Evolutionary conservation across 2,113 vertebrate species (phyloP), one percentile per base, ranked within the genome.

Genomic region (Ondatra zibethicus): DNA sequence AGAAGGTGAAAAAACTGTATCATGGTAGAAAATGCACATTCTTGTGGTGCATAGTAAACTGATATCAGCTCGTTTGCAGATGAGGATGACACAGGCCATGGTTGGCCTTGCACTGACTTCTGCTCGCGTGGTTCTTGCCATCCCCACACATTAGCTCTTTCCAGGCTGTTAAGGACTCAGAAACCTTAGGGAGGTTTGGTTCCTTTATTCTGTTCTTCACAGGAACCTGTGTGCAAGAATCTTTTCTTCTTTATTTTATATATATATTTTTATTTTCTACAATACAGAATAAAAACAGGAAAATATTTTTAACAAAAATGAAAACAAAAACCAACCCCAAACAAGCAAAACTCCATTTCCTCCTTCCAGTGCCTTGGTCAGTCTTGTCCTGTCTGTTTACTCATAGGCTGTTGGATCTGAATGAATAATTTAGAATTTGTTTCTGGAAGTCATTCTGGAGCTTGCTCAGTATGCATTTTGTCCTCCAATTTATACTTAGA

Each of bases 371-470:
- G 55, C 5, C 55, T 55, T 1, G 55, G 17, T 21, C 55, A 58
- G 55, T 58, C 55, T 58, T 58, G 55, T 58, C 55, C 55, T 58
- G 1, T 58, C 55, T 58, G 17, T 21, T 89, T 16, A 17, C 2
- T 6, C n/a, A 76, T 61, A 42, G 13, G 39, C 78, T 86, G 77
- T 12, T 78, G 84, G 31, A 88, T 76, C 27, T 31, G 58, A 96
- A 70, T 77, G 93, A 93, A 87, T 90, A 93, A 92, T 55, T 89
- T 19, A 87, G 55, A 82, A 17, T 75, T 80, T 77, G 42, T 85
- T 95, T 96, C 13, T 66, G 1, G 29, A 65, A 89, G 39, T 92
- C 50, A 76, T 42, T 75, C 42, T 65, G 23, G 5, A 33, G 42
- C 50, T 75, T 90, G 33, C 1, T 75, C 63, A 76, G 36, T 76